Evolutionary conservation across 35 echinoderm and acorn worm species (phyloP).

Genomic region (Ptychodera flava): DNA sequence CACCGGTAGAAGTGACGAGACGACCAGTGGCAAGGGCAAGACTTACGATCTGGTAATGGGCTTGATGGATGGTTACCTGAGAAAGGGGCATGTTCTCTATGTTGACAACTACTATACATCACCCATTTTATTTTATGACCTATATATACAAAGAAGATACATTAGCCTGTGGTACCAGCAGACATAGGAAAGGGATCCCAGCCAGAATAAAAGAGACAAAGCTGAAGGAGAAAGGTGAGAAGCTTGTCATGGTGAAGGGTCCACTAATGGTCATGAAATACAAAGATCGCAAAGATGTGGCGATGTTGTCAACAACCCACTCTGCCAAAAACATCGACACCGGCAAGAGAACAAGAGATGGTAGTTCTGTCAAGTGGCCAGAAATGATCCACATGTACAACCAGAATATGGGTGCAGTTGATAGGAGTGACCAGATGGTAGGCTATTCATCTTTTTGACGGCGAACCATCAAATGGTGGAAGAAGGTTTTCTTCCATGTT

Average conservation of each 20-base stretch:
- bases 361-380: neutral
- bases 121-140: constrained; percentile 2
- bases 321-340: constrained; percentile 8
- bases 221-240: constrained; percentile 12
- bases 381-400: constrained; percentile 18
- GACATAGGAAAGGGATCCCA: constrained; percentile 3
- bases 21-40: constrained; percentile 8
- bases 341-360: neutral
- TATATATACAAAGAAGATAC: constrained; percentile 12
- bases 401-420: constrained; percentile 29
- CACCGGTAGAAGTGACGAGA: neutral
- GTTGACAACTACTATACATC: constrained; percentile 10
- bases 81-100: constrained; percentile 9
- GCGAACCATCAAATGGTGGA: constrained; percentile 29
- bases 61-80: neutral
- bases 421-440: constrained; percentile 37
- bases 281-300: neutral
- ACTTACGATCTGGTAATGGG: constrained; percentile 7
- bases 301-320: constrained; percentile 16
- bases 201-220: neutral
- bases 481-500: constrained; percentile 17
- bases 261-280: constrained; percentile 21
- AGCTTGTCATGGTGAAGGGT: neutral
- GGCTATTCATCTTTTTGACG: constrained; percentile 4
- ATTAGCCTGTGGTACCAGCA: neutral